phyloP scores from a whole-genome alignment of 1,140 invertebrate genomes.

The Tenebrio molitor region DNA sequence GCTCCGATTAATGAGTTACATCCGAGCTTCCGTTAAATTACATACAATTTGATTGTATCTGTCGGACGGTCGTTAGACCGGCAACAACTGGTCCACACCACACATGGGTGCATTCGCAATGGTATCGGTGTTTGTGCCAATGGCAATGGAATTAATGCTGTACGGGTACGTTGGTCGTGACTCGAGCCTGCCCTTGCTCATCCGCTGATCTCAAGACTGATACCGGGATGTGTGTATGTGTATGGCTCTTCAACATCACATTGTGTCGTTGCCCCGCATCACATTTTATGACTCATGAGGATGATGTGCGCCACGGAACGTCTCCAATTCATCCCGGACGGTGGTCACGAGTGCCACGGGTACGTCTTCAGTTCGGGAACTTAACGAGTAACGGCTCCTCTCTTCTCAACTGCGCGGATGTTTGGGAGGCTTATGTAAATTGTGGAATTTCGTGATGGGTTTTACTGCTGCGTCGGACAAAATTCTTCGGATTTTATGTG shows the following conservation, averaged over 20 bases:
- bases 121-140: conserved; percentile 39
- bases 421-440: not conserved
- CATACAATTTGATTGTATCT: conserved; percentile 46
- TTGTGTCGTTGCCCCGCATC: conserved; percentile 49
- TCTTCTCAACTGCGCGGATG: not conserved
- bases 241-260: conserved; percentile 37
- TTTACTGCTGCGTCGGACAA: conserved; percentile 7
- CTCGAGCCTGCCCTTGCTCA: conserved; percentile 51
- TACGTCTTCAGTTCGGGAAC: too few relatives aligned
- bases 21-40: conserved; percentile 44
- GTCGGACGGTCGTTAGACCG: conserved; percentile 22
- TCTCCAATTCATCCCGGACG: not conserved
- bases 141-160: conserved; percentile 51
- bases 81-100: conserved; percentile 37
- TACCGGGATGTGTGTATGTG: conserved; percentile 37
- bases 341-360: not conserved
- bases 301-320: conserved; percentile 16
- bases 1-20: conserved; percentile 38
- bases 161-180: conserved; percentile 49
- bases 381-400: not conserved
- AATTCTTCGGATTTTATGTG: not conserved
- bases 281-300: conserved; percentile 51
- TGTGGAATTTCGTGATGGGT: not conserved
- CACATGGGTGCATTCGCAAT: conserved; percentile 42
- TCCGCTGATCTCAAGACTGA: conserved; percentile 50